Evolutionary conservation across 2,888 invertebrate species (phyloP).

Genomic region (Eugnorisma glareosa): DNA sequence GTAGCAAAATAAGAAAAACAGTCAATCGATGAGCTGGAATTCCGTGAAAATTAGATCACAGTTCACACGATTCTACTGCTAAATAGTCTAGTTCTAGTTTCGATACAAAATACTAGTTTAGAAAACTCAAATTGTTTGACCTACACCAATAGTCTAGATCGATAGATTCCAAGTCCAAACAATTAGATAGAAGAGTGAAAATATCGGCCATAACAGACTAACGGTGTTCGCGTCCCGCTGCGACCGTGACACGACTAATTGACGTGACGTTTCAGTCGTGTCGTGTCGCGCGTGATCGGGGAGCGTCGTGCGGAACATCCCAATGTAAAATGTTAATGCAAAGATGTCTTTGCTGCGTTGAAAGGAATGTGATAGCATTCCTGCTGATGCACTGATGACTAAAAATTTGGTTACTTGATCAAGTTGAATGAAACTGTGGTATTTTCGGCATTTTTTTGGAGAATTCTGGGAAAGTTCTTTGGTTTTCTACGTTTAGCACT

Average conservation of each 20-base stretch:
- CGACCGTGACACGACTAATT: constrained; percentile 69
- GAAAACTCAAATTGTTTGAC: constrained; percentile 2
- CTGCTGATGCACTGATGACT: not conserved
- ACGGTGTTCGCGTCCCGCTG: constrained; percentile 55
- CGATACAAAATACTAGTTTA: not conserved
- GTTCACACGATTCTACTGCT: not conserved
- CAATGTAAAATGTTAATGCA: constrained; percentile 39
- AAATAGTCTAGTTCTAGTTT: not conserved
- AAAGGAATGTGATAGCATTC: constrained; percentile 19
- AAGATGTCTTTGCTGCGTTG: constrained; percentile 13
- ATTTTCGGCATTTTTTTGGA: not conserved
- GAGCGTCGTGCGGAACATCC: constrained; percentile 52
- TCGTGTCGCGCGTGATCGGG: constrained; percentile 59
- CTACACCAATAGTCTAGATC: constrained; percentile 15
- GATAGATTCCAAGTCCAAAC: constrained; percentile 9
- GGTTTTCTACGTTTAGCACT: too few species aligned
- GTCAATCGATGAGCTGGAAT: not conserved
- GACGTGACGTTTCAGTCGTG: constrained; percentile 59
- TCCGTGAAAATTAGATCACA: not conserved
- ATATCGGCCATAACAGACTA: constrained; percentile 47
- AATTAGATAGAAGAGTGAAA: constrained; percentile 31
- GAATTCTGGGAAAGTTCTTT: too few species aligned
- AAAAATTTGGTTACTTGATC: not conserved
- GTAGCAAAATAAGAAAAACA: not conserved
- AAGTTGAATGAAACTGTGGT: not conserved